Evolutionary conservation across 2,888 invertebrate species (phyloP).

Genomic region (Julus scandinavius): DNA sequence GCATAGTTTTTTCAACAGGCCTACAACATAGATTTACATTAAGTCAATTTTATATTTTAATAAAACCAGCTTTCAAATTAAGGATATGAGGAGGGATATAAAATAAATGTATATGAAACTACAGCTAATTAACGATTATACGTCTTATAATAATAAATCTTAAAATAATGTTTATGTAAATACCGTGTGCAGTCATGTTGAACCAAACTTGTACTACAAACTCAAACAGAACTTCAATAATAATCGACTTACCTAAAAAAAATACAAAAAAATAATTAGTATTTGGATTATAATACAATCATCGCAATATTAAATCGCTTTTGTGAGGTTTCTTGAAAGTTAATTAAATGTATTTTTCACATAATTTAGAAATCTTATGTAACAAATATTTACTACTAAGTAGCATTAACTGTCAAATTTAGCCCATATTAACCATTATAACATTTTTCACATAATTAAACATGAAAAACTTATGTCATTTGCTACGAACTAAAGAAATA

Average conservation of each 20-base stretch:
- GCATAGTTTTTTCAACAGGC: not conserved
- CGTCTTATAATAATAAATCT: not conserved
- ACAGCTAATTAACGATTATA: not conserved
- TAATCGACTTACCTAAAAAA: not conserved
- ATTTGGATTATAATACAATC: no score
- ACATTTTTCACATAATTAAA: no score
- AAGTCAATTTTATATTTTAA: not conserved
- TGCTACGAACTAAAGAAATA: no score
- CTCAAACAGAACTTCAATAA: not conserved
- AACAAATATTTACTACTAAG: no score
- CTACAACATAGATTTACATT: not conserved
- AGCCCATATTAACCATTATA: no score
- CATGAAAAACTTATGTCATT: no score
- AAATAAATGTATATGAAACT: not conserved
- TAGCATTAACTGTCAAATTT: no score
- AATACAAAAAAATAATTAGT: not conserved
- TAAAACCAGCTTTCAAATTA: not conserved
- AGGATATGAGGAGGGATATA: not conserved
- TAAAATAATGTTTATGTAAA: constrained; percentile 1
- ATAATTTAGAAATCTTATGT: no score
- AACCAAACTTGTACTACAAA: no score
- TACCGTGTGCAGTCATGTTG: not conserved
- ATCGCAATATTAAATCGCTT: no score
- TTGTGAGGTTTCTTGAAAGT: no score
- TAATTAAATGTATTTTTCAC: no score